Evolutionary conservation across 2,888 invertebrate species (phyloP), one percentile per base, ranked within the genome.

Genomic region (Ormyrus pomaceus): DNA sequence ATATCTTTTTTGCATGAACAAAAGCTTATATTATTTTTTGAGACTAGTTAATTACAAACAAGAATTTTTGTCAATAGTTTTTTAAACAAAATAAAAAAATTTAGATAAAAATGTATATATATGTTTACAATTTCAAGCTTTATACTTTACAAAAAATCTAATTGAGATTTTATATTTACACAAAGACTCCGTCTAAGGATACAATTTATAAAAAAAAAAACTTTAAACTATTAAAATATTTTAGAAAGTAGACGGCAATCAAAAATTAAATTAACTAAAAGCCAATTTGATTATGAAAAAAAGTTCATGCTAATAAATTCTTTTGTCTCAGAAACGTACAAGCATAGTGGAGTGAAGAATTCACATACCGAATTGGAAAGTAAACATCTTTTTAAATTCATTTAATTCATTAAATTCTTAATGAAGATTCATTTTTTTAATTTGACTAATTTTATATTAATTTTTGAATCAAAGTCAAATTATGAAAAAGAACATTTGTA

Each of bases 111-210:
- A 65, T 74, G 34, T 34, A 34, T 34, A 53, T 58, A 53, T 71
- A 50, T 59, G n/a, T 48, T 76, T 62, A 73, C 64, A 51, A 77
- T 48, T n/a, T 51, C 51, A 75, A 72, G 34, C 58, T n/a, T 59
- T 71, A 51, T 6, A 51, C 51, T 68, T 68, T 48, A 64, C 50
- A 78, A 73, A 71, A 53, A 68, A 65, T 34, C 34, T 70, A 66
- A 61, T 61, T 68, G 53, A n/a, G 61, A 76, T 80, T 62, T 65
- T 19, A 55, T 72, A 76, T 75, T 68, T 75, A 70, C 69, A 76
- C 62, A 51, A 13, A 46, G 34, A 61, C 34, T 13, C 55, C 69
- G 48, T 48, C 65, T 56, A 10, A 76, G 19, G 53, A 75, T 9
- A 5, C 75, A 55, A 80, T 55, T 65, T 65, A 69, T 53, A 75